phyloP scores from a whole-genome alignment of 2,113 vertebrate species.

The Microtus richardsoni region DNA sequence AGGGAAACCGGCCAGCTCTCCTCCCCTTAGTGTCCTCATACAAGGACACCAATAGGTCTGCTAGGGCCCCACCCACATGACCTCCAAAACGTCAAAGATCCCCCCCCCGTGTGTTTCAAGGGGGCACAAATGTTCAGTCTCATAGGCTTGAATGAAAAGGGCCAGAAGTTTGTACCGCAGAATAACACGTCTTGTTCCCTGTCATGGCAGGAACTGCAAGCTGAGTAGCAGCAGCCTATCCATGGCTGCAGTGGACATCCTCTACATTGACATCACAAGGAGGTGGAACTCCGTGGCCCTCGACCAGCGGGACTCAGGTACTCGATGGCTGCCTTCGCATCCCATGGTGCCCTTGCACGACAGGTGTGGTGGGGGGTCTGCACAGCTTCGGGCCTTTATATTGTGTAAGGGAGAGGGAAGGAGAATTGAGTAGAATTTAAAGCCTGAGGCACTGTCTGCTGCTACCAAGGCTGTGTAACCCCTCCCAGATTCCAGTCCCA shows the following conservation, averaged over 20 bases:
- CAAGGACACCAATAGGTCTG: background rate
- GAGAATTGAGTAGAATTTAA: background rate
- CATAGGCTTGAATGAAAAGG: background rate
- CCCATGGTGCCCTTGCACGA: background rate
- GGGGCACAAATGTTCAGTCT: background rate
- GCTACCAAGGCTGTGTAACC: background rate
- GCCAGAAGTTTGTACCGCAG: rapidly evolving
- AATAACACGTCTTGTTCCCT: constrained; percentile 1
- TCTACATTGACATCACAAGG: constrained; percentile 98
- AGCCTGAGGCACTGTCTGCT: background rate
- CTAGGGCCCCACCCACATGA: no score
- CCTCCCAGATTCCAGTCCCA: background rate
- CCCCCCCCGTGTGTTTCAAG: background rate
- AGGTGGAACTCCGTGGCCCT: constrained; percentile 89
- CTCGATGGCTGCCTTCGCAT: background rate
- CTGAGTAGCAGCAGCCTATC: constrained; percentile 94
- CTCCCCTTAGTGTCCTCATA: no score
- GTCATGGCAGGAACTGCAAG: constrained; percentile 91
- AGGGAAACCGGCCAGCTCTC: background rate
- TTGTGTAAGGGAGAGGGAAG: background rate
- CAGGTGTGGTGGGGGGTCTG: background rate
- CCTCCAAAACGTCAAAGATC: no score
- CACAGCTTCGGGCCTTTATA: background rate
- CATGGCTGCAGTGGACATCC: constrained; percentile 97
- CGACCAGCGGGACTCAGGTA: constrained; percentile 94